These are phyloP conservation scores for Spinus pinus DNA, from an alignment of 2,797 vertebrate genomes.

Conservation along the genomic window DNA sequence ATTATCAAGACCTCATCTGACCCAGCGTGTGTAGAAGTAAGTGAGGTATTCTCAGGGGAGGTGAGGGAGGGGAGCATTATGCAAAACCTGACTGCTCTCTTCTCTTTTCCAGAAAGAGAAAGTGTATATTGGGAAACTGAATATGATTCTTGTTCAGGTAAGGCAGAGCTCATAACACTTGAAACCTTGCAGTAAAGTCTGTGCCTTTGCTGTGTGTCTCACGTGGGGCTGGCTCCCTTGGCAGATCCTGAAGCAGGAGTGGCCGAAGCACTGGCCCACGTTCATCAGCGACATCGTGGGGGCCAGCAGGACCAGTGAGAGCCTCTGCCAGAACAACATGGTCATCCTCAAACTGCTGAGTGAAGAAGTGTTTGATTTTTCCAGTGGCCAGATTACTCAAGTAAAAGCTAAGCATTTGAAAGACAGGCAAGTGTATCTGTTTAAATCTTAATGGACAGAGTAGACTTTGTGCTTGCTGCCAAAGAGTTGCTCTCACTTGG, in stretches of 20 bases:
- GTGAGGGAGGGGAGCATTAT: not conserved
- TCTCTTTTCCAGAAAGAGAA: constrained; percentile 86
- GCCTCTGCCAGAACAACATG: constrained; percentile 99
- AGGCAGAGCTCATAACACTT: not conserved
- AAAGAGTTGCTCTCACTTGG: not conserved
- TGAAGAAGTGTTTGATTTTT: constrained; percentile 99
- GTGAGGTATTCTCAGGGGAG: constrained; percentile 43
- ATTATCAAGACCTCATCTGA: constrained; percentile 99
- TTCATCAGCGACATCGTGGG: constrained; percentile 99
- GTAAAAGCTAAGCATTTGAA: constrained; percentile 99
- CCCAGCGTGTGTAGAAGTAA: constrained; percentile 90
- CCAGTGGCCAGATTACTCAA: constrained; percentile 98
- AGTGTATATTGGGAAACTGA: constrained; percentile 96
- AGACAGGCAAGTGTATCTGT: constrained; percentile 85
- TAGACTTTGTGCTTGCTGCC: not conserved
- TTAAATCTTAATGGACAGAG: not conserved
- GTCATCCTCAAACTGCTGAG: constrained; percentile 96
- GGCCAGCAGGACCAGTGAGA: constrained; percentile 96
- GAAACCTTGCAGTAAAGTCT: not conserved
- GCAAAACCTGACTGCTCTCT: not conserved
- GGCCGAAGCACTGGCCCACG: constrained; percentile 99
- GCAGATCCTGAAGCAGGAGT: constrained; percentile 97
- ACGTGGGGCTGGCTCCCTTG: not conserved
- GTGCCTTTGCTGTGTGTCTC: not conserved
- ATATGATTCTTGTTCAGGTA: constrained; percentile 99